Base-by-base conservation (phyloP, 2,888 invertebrate genomes). In the Aspidiotus destructor region DNA sequence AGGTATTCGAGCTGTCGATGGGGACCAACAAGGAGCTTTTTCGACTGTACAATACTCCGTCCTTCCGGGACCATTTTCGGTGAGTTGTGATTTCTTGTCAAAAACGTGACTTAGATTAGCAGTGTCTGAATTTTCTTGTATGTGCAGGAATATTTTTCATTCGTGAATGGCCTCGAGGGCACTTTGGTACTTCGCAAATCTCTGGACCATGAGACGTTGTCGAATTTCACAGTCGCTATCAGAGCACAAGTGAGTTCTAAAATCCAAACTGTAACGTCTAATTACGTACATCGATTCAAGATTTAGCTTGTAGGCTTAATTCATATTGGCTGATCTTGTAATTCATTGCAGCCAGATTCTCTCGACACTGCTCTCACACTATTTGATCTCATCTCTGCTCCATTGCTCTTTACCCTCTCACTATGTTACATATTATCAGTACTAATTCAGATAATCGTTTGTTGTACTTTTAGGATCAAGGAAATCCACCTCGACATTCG, bases 21-120 rank as follows among this genome's bases (percentile, higher is more conserved):
- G 85, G 48, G 93, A 93, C 80, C 92, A 92, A 78, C 86, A 88
- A 60, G 92, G 92, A 8, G 89, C 92, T 8, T 92, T 87, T 78
- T 89, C 91, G 52, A 91, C 89, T 7, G 86, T 93, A 44, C 87
- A 87, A 76, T 93, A 93, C 78, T 83, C 86, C 58, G 86, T 93
- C 70, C 81, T 89, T 71, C 85, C 88, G 0, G 90, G 90, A n/a
- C 84, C 85, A 0, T 82, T 88, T 77, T 84, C 88, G 42, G 86
- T 86, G 75, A 80, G 80, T 77, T 1, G 7, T 54, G 52, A 10
- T 44, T 62, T 55, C 73, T 75, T 1, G 77, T 52, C n/a, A 68
- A 11, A 28, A 28, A 5, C 28, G 28, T 28, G 28, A 28, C 28
- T 5, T 28, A 28, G 28, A 28, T 3, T 5, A 28, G 28, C 28